phyloP scores from a whole-genome alignment of 2,888 invertebrate genomes.

The Mesorhabditis sp. region DNA sequence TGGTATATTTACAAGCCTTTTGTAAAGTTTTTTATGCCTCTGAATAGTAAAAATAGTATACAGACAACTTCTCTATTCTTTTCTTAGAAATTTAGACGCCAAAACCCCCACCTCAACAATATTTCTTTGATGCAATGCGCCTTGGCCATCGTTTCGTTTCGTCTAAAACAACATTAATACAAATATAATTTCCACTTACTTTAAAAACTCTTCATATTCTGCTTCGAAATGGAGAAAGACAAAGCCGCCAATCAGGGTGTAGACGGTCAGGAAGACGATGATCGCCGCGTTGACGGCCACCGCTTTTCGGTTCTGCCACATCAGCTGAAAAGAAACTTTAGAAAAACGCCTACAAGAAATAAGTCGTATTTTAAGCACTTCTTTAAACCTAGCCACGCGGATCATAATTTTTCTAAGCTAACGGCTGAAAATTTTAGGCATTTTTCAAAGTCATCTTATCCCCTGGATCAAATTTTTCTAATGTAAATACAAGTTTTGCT shows the following conservation, averaged over 20 bases:
- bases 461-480: no score
- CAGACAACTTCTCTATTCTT: no score
- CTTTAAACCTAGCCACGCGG: no score
- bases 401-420: no score
- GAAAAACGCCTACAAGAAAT: no score
- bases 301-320: conserved; percentile 31
- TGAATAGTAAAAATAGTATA: no score
- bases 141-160: neutral
- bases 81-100: neutral
- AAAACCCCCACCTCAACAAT: neutral
- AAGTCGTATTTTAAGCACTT: no score
- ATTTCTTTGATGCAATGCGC: neutral
- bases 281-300: conserved; percentile 32
- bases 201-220: conserved; percentile 1
- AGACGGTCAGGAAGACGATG: conserved; percentile 42
- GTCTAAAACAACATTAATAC: neutral
- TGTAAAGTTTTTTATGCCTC: no score
- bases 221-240: conserved; percentile 49
- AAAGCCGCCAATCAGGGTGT: conserved; percentile 50
- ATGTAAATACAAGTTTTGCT: no score
- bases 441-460: no score
- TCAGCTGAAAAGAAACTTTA: conserved; percentile 25
- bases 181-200: neutral
- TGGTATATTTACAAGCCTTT: no score
- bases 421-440: no score